A percentile compares a stretch with the other conserved stretches of the same genome.
Evolutionary conservation across 2,888 invertebrate genomes (phyloP).

Genomic region (Agrochola litura): DNA sequence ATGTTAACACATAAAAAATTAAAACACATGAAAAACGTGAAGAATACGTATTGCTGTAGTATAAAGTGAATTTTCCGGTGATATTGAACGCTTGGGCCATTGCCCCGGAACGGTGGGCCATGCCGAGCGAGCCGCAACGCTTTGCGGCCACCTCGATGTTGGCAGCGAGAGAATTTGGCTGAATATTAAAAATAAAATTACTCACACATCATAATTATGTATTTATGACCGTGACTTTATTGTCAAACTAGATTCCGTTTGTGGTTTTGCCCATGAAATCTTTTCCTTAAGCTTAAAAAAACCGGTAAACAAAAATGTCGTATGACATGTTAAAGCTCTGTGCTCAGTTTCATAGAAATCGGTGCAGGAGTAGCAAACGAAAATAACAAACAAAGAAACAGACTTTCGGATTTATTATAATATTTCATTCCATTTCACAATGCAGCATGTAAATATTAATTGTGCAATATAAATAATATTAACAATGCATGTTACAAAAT

Average conservation of each 20-base stretch:
- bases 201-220: neutral
- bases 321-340: too few relatives aligned
- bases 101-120: conserved; percentile 76
- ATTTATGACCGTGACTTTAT: neutral
- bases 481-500: too few relatives aligned
- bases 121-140: conserved; percentile 64
- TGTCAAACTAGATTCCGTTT: neutral
- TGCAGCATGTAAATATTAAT: neutral
- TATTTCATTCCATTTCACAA: neutral
- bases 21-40: conserved; percentile 41
- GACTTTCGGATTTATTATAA: neutral
- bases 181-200: conserved; percentile 28
- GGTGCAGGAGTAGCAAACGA: neutral
- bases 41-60: conserved; percentile 67
- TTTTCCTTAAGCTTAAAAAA: too few relatives aligned
- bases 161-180: conserved; percentile 31
- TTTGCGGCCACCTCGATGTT: conserved; percentile 59
- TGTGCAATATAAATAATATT: neutral
- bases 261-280: neutral
- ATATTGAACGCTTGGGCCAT: conserved; percentile 81
- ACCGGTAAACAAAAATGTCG: too few relatives aligned
- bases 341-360: neutral
- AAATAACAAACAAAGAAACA: neutral
- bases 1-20: conserved; percentile 32
- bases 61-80: conserved; percentile 84